Percentiles rank a stretch among this genome's conserved stretches.
These are phyloP conservation scores for Hydrophis major DNA, from an alignment of 2,797 vertebrate genomes.

Conservation along the genomic window DNA sequence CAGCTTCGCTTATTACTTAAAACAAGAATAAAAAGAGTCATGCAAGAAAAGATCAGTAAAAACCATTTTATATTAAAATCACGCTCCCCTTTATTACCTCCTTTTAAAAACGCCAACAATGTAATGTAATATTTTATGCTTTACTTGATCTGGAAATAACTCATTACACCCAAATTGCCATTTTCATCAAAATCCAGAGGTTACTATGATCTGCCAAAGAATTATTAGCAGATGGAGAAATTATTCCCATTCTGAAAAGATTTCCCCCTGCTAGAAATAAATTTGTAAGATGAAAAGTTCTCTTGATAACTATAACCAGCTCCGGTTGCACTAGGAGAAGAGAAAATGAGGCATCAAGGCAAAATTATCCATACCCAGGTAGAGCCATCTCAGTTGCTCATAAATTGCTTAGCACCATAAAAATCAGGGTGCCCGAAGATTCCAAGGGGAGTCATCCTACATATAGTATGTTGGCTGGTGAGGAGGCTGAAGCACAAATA, in stretches of 20 bases:
- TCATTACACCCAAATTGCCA: conserved; percentile 16
- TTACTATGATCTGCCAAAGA: conserved; percentile 34
- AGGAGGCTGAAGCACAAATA: neutral
- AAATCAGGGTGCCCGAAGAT: neutral
- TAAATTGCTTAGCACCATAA: conserved; percentile 11
- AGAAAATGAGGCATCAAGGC: conserved; percentile 28
- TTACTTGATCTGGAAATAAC: conserved; percentile 38
- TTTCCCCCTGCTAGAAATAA: conserved; percentile 52
- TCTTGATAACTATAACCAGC: conserved; percentile 47
- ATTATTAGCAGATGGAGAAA: conserved; percentile 43
- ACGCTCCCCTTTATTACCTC: neutral
- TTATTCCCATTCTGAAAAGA: conserved; percentile 40
- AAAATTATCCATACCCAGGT: conserved; percentile 11
- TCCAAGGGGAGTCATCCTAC: neutral
- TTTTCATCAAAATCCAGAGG: conserved; percentile 41
- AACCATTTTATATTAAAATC: neutral
- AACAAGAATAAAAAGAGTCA: neutral
- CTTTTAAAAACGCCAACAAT: conserved; percentile 22
- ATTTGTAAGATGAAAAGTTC: conserved; percentile 49
- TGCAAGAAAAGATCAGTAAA: neutral
- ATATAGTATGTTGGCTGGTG: neutral
- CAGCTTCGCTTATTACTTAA: neutral
- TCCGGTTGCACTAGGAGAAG: conserved; percentile 33
- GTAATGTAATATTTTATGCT: conserved; percentile 41
- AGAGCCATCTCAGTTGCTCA: neutral